Base-by-base conservation (phyloP, 2,113 vertebrate genomes). In the Protomyctophum bolini region DNA sequence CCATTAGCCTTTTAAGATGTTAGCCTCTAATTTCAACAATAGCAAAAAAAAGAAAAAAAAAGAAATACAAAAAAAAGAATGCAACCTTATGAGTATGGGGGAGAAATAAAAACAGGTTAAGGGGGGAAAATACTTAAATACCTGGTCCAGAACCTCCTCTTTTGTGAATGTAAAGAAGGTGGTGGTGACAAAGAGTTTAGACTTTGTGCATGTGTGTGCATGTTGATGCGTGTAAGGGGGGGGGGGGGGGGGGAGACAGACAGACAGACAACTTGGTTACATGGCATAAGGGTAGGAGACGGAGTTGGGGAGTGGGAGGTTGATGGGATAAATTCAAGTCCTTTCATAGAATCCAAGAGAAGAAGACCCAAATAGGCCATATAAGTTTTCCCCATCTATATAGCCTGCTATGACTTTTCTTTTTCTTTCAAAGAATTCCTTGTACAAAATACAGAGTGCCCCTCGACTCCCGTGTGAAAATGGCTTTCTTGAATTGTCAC, bases 11-110 rank as follows among this genome's bases (percentile, higher is more conserved):
- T 95, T 94, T 92, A 95, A 96, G 95, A 97, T 96, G 95, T 98
- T 96, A 97, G 95, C 96, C 94, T 96, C 94, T 94, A 95, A 95
- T 96, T 41, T 96, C 93, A 96, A 94, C 94, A 94, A 97, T 95
- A 95, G 95, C 94, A 86, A 87, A 75, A 86, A 78, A 63, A 10
- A 28, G 48, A 7, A 60, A 63, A 57, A 72, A 55, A 59, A 21
- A 74, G 58, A 55, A 59, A 21, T 70, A 58, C 62, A 41, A 15
- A 58, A 69, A 69, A 33, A 57, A 92, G 92, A 94, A 94, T 92
- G 92, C 91, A 96, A 95, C 92, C 93, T 94, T 94, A 94, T 93
- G 80, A 92, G 91, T 93, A 93, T 81, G 89, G 89, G 88, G 72
- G 50, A 49, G 28, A 56, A 52, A 66, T 75, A 83, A 84, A 87